Conservation (phyloP, 2,113 vertebrate genomes). For the Pao palembangensis region DNA sequence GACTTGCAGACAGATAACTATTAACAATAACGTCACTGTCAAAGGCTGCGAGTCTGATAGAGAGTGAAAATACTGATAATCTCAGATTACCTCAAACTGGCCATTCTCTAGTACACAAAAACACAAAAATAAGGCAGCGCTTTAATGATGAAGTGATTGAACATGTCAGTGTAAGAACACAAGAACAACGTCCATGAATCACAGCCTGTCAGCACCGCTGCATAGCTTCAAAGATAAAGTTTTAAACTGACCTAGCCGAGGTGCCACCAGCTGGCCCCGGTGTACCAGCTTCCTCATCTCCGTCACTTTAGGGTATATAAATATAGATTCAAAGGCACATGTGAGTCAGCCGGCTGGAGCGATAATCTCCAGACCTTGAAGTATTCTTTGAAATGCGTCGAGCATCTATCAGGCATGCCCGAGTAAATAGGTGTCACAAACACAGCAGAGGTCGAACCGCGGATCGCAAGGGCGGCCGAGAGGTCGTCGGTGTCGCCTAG, state of each 20-base stretch:
- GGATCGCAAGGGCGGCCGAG: constrained; percentile 61
- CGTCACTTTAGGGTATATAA: constrained; percentile 70
- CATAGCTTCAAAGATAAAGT: not conserved
- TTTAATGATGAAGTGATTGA: not conserved
- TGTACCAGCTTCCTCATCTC: constrained; percentile 51
- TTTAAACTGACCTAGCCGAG: constrained; percentile 9
- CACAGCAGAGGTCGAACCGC: constrained; percentile 48
- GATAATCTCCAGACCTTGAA: constrained; percentile 78
- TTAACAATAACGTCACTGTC: constrained; percentile 87
- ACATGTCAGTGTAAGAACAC: constrained; percentile 1
- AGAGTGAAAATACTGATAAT: constrained; percentile 35
- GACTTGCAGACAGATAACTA: constrained; percentile 94
- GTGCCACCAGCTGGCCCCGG: constrained; percentile 40
- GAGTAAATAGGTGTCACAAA: constrained; percentile 80
- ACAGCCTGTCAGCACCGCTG: not conserved
- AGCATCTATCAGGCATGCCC: constrained; percentile 71
- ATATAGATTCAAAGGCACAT: constrained; percentile 66
- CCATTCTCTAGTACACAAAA: not conserved
- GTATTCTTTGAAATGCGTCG: constrained; percentile 59
- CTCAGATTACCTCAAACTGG: constrained; percentile 16
- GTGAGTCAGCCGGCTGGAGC: constrained; percentile 65
- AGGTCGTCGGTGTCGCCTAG: constrained; percentile 44
- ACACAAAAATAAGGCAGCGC: no score
- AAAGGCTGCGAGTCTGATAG: constrained; percentile 48
- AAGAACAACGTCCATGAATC: not conserved